Base-by-base conservation (phyloP, 2,888 invertebrate species). In the Entomobrya multifasciata region DNA sequence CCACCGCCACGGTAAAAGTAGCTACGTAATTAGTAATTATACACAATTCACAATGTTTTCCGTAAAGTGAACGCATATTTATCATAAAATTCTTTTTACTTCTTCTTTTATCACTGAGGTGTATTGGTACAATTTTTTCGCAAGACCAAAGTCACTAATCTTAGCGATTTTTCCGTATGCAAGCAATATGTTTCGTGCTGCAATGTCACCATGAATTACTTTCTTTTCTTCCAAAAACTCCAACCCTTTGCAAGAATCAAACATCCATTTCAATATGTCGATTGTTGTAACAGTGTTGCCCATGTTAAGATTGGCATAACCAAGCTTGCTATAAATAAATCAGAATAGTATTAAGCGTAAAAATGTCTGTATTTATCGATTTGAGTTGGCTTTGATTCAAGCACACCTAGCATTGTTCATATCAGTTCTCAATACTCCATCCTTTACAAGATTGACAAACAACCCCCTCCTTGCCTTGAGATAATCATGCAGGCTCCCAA, bases 111-210 rank as follows among this genome's bases (percentile, higher is more conserved):
- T 86, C 4, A 84, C 67, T 17, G 81, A 67, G 5, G 88, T 83
- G 30, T 89, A 89, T 49, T 89, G 89, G 36, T 89, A 89, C 41
- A 89, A 41, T 27, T 89, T 86, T 62, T 87, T 86, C 8, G 85
- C 77, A 6, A 88, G 57, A 44, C 88, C 88, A 49, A 88, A 88
- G 62, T 88, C 88, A 10, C 85, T 81, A n/a, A 88, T 87, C 49
- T 88, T 88, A 15, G 87, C 87, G 25, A 55, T 52, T 62, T 87
- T 87, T 5, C 87, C 86, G 22, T 22, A 72, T 11, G 82, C 81
- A 6, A 89, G 80, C 17, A 89, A 67, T 20, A 89, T 76, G 55
- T 89, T 89, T 30, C 89, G 36, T 17, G 87, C 30, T 11, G 89
- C 87, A 8, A 89, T 74, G 47, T 89, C 89, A 1, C 87, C 86